Evolutionary conservation across 2,888 invertebrate species (phyloP), one percentile per base, ranked within the genome.

Genomic region (Neoitamus cyanurus): DNA sequence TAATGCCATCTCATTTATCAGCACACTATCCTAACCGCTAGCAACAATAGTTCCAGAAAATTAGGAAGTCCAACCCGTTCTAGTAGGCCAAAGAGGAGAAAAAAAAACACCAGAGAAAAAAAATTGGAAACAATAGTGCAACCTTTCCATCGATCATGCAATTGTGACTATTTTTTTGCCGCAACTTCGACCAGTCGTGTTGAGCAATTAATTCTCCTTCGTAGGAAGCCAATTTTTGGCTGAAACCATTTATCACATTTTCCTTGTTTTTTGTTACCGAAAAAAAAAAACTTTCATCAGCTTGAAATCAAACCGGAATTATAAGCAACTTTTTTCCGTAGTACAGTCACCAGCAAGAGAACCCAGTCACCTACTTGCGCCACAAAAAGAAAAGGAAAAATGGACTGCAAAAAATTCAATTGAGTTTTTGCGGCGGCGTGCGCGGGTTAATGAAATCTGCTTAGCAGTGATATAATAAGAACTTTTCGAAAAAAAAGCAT

Each of bases 361-460:
- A 73, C 73, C 73, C 73, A 73, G 73, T 73, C 73, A 73, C 73
- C 73, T 73, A 73, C 73, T 73, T 73, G 36, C 36, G 34, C 11
- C 11, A 34, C 37, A 7, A 25, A 36, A 58, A 73, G 73, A 31
- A 73, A 73, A 73, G 36, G 31, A 73, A 70, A 28, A 69, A 31
- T 30, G 31, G 20, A 72, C n/a, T 34, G 34, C 72, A 48, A 48
- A 58, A 58, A 58, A 58, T 58, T 58, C 58, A 58, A 58, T 58
- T 58, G 58, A 58, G 58, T 73, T 73, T 73, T 73, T 73, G 73
- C 36, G 31, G 20, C 58, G 20, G 73, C 73, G 20, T 73, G 58
- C 25, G 58, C 73, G 73, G 73, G 73, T 73, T 73, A 73, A 73
- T 36, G 73, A 73, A 73, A 73, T 73, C 73, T 73, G 34, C 36